phyloP scores from a whole-genome alignment of 2,797 vertebrate genomes.

The Borostomias antarcticus region DNA sequence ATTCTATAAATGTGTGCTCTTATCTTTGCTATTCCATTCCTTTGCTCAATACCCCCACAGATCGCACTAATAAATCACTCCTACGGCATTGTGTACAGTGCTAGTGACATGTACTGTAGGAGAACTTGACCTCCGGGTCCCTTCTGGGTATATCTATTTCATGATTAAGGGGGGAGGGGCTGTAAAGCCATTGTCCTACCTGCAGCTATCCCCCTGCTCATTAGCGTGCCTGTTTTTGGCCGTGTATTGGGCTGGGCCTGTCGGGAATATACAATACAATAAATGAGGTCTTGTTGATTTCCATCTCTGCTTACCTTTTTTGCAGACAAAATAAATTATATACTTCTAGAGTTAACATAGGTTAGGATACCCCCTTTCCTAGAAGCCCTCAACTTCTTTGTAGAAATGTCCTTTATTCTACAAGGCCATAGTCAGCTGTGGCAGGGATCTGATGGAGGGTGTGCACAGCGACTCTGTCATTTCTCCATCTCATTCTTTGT shows the following conservation, averaged over 20 bases:
- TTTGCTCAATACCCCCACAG: constrained; percentile 1
- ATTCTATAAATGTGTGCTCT: constrained; percentile 5
- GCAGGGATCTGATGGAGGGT: constrained; percentile 37
- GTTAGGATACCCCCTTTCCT: constrained; percentile 4
- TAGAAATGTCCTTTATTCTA: constrained; percentile 24
- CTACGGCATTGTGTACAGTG: neutral
- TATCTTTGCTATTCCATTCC: constrained; percentile 29
- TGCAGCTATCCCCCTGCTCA: constrained; percentile 33
- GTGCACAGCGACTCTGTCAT: constrained; percentile 11
- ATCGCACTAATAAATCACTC: constrained; percentile 27
- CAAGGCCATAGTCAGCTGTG: constrained; percentile 28
- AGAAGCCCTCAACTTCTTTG: constrained; percentile 3
- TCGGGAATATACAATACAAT: constrained; percentile 30
- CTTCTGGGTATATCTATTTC: constrained; percentile 26
- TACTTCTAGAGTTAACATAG: neutral
- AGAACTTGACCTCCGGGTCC: constrained; percentile 37
- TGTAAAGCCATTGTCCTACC: constrained; percentile 24
- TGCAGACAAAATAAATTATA: constrained; percentile 31
- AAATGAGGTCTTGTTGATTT: constrained; percentile 53
- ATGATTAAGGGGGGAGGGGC: constrained; percentile 41
- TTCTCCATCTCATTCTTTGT: neutral
- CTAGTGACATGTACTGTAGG: constrained; percentile 41
- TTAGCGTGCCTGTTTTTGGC: constrained; percentile 47
- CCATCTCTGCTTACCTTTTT: constrained; percentile 35
- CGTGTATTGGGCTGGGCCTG: constrained; percentile 33